Conservation (phyloP, 2,797 vertebrate species). For the Lophius americanus region DNA sequence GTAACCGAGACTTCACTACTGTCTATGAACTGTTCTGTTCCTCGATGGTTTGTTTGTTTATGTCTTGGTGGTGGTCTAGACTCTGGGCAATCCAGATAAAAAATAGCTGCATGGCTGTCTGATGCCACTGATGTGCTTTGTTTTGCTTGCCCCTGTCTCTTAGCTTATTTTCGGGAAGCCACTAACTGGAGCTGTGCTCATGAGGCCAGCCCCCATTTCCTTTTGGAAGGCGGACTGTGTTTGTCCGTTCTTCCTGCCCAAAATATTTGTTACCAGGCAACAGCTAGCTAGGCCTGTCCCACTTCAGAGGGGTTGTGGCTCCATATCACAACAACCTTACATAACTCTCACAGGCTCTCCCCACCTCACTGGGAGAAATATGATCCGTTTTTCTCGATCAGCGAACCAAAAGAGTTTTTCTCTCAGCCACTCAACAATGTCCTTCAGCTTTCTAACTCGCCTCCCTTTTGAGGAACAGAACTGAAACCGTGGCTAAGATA, state of each 20-base stretch:
- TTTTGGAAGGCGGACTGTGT: conserved; percentile 79
- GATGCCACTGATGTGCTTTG: conserved; percentile 64
- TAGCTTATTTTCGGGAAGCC: conserved; percentile 79
- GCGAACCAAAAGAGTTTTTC: conserved; percentile 52
- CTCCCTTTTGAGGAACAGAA: conserved; percentile 15
- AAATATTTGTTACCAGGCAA: conserved; percentile 88
- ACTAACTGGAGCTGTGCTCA: conserved; percentile 71
- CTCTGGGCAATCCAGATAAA: conserved; percentile 28
- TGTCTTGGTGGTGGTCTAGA: conserved; percentile 52
- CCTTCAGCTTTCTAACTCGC: conserved; percentile 18
- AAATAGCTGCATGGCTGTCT: conserved; percentile 50
- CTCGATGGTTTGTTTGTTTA: conserved; percentile 57
- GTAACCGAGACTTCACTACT: conserved; percentile 2
- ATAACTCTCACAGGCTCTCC: conserved; percentile 72
- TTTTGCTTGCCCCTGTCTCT: conserved; percentile 79
- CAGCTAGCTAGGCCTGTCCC: conserved; percentile 71
- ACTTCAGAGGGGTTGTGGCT: conserved; percentile 73
- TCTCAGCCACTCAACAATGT: conserved; percentile 47
- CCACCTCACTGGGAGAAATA: conserved; percentile 62
- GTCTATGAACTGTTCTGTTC: conserved; percentile 14
- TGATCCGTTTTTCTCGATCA: conserved; percentile 47
- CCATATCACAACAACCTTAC: conserved; percentile 69
- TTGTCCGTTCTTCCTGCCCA: conserved; percentile 81
- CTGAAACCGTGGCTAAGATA: conserved; percentile 30
- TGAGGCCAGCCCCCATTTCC: conserved; percentile 79